Evolutionary conservation across 2,888 invertebrate genomes (phyloP), one percentile per base, ranked within the genome.

Genomic region (Macaria liturata): DNA sequence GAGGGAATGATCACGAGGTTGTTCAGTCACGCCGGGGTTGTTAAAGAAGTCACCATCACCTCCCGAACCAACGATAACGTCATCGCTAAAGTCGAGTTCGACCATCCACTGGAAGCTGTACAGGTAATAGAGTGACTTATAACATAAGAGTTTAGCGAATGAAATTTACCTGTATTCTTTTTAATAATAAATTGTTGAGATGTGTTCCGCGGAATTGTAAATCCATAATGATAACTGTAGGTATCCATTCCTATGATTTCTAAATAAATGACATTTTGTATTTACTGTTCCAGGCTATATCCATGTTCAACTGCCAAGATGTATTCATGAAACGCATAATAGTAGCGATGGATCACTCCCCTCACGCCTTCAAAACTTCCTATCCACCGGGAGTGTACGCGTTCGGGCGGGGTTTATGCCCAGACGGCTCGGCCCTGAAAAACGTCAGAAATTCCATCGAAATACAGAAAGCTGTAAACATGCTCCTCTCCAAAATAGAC

Each of bases 91-190:
- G 94, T 98, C 58, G 96, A 97, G 79, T 98, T 95, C 84, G 97
- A 98, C 75, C 97, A 98, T 86, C 98, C 98, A 0, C 96, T 98
- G 32, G 98, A 98, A 89, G 97, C 98, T 31, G 98, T 98, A 2
- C 78, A 78, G 69, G 78, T 78, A 61, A 20, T 20, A 20, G 2
- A 20, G 1, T 20, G 20, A 20, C 20, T 20, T 20, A 20, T 20
- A 20, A 20, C 1, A 2, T 1, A 20, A 20, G 20, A 2, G 20
- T 20, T 20, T 20, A 2, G 20, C 20, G 2, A 20, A 20, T 20
- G 1, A 20, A 20, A 20, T 20, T 20, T 20, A 20, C 20, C 20
- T 20, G 20, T 20, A 20, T 20, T 20, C 20, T 20, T 20, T 20
- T 20, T 20, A 20, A 20, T 2, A 20, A 20, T 20, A 20, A 20